These are phyloP conservation scores for Urophycis tenuis DNA, from an alignment of 2,797 vertebrate genomes.

Conservation along the genomic window DNA sequence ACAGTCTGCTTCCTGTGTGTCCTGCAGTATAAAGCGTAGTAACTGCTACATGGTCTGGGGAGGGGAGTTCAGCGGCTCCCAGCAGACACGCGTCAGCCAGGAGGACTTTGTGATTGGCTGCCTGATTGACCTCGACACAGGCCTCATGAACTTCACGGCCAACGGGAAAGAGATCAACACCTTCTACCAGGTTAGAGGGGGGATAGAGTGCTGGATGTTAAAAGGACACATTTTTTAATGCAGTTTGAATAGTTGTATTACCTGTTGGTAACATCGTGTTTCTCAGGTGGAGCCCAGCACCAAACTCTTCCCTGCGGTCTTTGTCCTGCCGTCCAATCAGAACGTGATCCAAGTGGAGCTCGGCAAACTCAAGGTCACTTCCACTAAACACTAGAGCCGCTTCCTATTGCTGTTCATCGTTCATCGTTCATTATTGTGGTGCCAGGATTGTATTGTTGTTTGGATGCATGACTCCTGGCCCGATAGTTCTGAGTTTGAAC, in stretches of 20 bases:
- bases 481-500: too few species aligned
- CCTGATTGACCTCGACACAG: constrained; percentile 85
- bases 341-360: constrained; percentile 88
- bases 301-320: constrained; percentile 87
- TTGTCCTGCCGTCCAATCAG: constrained; percentile 84
- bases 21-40: constrained; percentile 83
- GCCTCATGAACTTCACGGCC: constrained; percentile 91
- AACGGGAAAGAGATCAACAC: constrained; percentile 95
- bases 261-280: neutral
- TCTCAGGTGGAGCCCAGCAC: constrained; percentile 89
- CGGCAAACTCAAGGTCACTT: constrained; percentile 85
- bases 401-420: neutral
- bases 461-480: too few species aligned
- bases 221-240: neutral
- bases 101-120: constrained; percentile 89
- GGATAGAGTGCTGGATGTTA: neutral
- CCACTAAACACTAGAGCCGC: neutral
- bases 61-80: constrained; percentile 83
- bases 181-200: constrained; percentile 84
- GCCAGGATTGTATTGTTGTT: neutral
- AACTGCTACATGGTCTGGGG: constrained; percentile 98
- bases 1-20: neutral
- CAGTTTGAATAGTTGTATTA: too few species aligned
- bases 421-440: neutral
- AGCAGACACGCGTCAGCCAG: constrained; percentile 86